A percentile compares a stretch with the other conserved stretches of the same genome.
Evolutionary conservation across 2,888 invertebrate genomes (phyloP).

Genomic region (Sinelater perroti): DNA sequence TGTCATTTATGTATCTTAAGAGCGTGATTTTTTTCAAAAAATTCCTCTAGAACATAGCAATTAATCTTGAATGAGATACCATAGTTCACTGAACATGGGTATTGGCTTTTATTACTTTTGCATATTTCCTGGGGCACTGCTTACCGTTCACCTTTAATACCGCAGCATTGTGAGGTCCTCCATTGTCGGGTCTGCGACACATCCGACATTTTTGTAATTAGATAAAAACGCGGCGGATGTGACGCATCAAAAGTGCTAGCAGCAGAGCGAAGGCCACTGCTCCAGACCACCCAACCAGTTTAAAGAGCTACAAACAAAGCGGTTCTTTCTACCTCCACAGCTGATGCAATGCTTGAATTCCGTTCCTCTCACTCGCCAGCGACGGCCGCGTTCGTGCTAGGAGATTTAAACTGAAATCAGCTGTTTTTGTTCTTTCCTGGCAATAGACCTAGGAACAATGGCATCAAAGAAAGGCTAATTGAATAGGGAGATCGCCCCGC

Average conservation of each 20-base stretch:
- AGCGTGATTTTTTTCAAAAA: too few species aligned
- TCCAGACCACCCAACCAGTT: constrained; percentile 42
- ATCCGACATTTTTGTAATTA: constrained; percentile 5
- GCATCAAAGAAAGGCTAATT: too few species aligned
- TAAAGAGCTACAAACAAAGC: constrained; percentile 40
- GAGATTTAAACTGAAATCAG: constrained; percentile 18
- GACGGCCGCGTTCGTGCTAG: constrained; percentile 2
- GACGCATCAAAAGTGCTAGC: constrained; percentile 26
- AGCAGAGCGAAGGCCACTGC: constrained; percentile 40
- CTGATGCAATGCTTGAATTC: constrained; percentile 28
- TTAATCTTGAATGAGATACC: too few species aligned
- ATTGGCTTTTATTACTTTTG: too few species aligned
- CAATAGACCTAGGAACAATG: too few species aligned
- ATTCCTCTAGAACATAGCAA: too few species aligned
- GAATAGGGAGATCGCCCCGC: too few species aligned
- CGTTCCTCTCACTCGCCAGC: constrained; percentile 15
- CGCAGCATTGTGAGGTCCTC: too few species aligned
- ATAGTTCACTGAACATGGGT: too few species aligned
- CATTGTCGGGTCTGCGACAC: neutral
- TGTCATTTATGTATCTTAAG: too few species aligned
- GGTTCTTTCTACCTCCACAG: constrained; percentile 31
- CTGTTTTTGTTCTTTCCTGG: constrained; percentile 14
- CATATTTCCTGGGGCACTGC: too few species aligned
- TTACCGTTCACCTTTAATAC: too few species aligned
- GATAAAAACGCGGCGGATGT: constrained; percentile 28